Evolutionary conservation across 2,888 invertebrate genomes (phyloP), one percentile per base, ranked within the genome.

Genomic region (Ceriagrion tenellum): DNA sequence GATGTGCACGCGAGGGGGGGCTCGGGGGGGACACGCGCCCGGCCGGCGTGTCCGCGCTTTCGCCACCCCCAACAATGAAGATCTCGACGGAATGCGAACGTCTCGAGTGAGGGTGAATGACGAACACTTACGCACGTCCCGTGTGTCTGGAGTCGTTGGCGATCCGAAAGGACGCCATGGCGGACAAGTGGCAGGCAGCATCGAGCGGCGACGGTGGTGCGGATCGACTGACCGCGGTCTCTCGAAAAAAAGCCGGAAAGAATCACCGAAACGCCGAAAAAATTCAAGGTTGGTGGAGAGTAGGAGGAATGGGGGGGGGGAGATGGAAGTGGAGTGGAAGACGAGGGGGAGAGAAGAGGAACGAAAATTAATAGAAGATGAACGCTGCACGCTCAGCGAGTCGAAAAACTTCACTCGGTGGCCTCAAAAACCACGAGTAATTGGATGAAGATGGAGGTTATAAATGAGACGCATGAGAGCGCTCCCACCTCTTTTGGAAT

Each of bases 381-480:
- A n/a, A n/a, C n/a, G n/a, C n/a, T n/a, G 26, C 20, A 2, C 69
- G 26, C 69, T n/a, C 69, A 69, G 69, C 69, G 26, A 69, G 69
- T 69, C 69, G 30, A 74, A 74, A 74, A 74, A 74, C n/a, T 30
- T 35, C 81, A 30, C 35, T 81, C 16, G 13, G 16, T 35, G 81
- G 30, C 81, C 81, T 35, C 23, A 30, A 81, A 81, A 81, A 16
- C 18, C 23, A 81, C 30, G 81, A 69, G 69, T 81, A 81, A 81
- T 81, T 81, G 81, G 81, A 81, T 81, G 81, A 81, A 81, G 81
- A 81, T 81, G 35, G 81, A 35, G 81, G 81, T 81, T 81, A 81
- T 35, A 81, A 81, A 81, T 35, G 81, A 10, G 35, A 81, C 81
- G 81, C 81, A 81, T 81, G 81, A 81, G 35, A 35, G 16, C 35